A percentile compares a stretch with the other conserved stretches of the same genome.
These are phyloP conservation scores for Vollenhovia emeryi DNA, from an alignment of 1,140 invertebrate genomes.

Conservation along the genomic window DNA sequence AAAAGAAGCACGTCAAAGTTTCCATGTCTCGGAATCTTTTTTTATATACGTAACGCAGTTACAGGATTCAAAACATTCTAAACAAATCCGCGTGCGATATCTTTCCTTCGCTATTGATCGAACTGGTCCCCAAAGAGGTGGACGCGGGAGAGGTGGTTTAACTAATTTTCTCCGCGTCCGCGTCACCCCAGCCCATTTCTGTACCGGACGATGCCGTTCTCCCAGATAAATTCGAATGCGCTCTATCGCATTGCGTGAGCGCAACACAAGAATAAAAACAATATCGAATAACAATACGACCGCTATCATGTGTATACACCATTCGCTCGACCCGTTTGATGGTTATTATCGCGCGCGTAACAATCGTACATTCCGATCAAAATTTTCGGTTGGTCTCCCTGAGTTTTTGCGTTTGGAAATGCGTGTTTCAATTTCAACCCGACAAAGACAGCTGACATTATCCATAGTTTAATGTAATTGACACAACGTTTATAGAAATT, in stretches of 20 bases:
- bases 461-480: not conserved
- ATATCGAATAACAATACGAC: not conserved
- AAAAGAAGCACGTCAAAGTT: not conserved
- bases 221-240: slow-evolving; percentile 57
- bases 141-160: slow-evolving; percentile 39
- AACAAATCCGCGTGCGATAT: slow-evolving; percentile 38
- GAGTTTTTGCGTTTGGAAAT: slow-evolving; percentile 6
- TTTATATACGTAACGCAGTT: slow-evolving; percentile 13
- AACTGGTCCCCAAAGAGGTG: not conserved
- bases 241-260: slow-evolving; percentile 21
- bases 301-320: not conserved
- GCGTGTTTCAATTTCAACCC: not conserved
- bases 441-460: not conserved
- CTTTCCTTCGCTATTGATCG: slow-evolving; percentile 45
- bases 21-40: slow-evolving; percentile 10
- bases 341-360: not conserved
- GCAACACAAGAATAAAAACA: slow-evolving; percentile 50
- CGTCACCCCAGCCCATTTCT: not conserved
- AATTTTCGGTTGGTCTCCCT: not conserved
- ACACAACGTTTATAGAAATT: not conserved
- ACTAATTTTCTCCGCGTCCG: slow-evolving; percentile 65
- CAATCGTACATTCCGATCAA: slow-evolving; percentile 8
- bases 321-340: not conserved
- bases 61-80: not conserved
- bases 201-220: not conserved